Base-by-base conservation (phyloP, 2,888 invertebrate species). In the Drosophila borborema region DNA sequence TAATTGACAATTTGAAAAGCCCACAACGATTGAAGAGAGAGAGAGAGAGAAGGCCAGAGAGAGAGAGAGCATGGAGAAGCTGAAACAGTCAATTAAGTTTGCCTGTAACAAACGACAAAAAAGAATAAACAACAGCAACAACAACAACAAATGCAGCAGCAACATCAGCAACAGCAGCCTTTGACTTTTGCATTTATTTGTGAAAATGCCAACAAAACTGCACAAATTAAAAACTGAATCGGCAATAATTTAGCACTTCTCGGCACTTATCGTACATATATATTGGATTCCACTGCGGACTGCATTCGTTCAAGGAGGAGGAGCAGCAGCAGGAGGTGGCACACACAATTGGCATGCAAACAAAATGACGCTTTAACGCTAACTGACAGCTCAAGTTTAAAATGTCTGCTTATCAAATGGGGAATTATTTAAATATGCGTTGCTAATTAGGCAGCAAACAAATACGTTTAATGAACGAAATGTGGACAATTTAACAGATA, bases 341-440 rank as follows among this genome's bases (percentile, higher is more conserved):
- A 43, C 20, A 53, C 46, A 63, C 68, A 62, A 72, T 71, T 77
- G 82, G 78, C 78, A 76, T 79, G 76, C 91, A 84, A 79, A 89
- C 85, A 87, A 87, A 87, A 90, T 87, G 90, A 77, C 89, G 72
- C 74, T 86, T 90, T 90, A 88, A 88, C 86, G 74, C 89, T 75
- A 87, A 90, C 87, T 91, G 90, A 91, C 86, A 90, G 87, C 77
- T 80, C 80, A 90, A 90, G 89, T 90, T 90, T 80, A 89, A 90
- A 90, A 87, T 89, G 91, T 90, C 89, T 83, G 90, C 91, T 89
- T 91, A 91, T 90, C 89, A 91, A 90, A 89, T 86, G 74, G 86
- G 69, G 87, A 86, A 90, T 89, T 89, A 89, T 90, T 89, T 89
- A 90, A 89, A 90, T 88, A 90, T 90, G 75, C 89, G 83, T 72